Evolutionary conservation across 2,888 invertebrate genomes (phyloP), one percentile per base, ranked within the genome.

Genomic region (Halocaridina rubra): DNA sequence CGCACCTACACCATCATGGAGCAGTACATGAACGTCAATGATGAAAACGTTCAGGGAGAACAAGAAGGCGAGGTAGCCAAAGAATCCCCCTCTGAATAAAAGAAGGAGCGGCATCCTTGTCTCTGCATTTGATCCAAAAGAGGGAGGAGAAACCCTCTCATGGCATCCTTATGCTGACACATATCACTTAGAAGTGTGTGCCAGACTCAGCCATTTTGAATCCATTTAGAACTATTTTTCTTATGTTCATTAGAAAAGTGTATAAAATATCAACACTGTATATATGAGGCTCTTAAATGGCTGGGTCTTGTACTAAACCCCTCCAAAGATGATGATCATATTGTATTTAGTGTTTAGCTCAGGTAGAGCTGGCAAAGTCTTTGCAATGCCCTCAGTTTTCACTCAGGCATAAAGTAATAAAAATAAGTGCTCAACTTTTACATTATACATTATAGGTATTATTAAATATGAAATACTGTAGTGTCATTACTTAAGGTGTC

Each of bases 351-450:
- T 81, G 61, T 84, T 61, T 71, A 61, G 82, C 82, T 84, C 39
- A 29, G 30, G 53, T 64, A 22, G 61, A 84, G 82, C 82, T 78
- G 78, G 39, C 69, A 59, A 39, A 81, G 78, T 84, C 82, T 84
- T 78, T 78, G 69, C 77, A 78, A 84, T 78, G 72, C 82, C 82
- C 82, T 84, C 82, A 84, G 82, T 84, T 84, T 84, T 84, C 78
- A 84, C 82, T 84, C 82, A 84, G 82, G 82, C 82, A 85, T 80
- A 80, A 85, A 75, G 69, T 80, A 85, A 85, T 76, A 80, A 19
- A 80, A 69, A 85, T 80, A 86, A 86, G 86, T 86, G 86, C 86
- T 86, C 86, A 86, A 86, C 78, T 78, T 84, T 77, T 84, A 84
- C 82, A 84, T 59, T 84, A 84, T 84, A 84, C 82, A 84, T 61